Base-by-base conservation (phyloP, 2,113 vertebrate genomes). In the Probosciger aterrimus region DNA sequence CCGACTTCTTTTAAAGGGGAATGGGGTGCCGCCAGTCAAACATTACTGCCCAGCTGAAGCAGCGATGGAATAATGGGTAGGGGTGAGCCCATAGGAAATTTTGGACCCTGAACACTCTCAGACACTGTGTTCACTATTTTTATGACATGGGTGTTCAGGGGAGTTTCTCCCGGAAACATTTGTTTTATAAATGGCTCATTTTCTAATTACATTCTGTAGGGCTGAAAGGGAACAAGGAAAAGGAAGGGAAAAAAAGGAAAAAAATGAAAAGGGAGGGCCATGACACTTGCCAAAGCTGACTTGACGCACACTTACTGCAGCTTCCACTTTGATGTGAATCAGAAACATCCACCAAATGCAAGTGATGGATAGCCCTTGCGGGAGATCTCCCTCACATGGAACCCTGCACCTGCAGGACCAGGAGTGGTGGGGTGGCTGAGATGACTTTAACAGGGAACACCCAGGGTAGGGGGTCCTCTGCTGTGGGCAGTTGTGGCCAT, bases 141-240 rank as follows among this genome's bases (percentile, higher is more conserved):
- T 93, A 97, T 95, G 90, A 94, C 92, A 78, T 1, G 82, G 85
- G 89, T 63, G 87, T 95, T 94, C 87, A 86, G 93, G 95, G 96
- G 82, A 95, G 95, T 95, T 91, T 95, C 75, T 87, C 53, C 94
- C 24, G 57, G 94, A 96, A 97, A 95, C 82, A 91, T 96, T 94
- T 95, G 83, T 82, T 95, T 96, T 96, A 92, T 91, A 92, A 95
- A 94, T 94, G 93, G 89, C 82, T 96, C 86, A 23, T 94, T 97
- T 95, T 94, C 89, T 97, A 96, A 96, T 97, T 93, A 79, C 82
- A n/a, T 94, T 96, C 86, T 92, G 75, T 64, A 75, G 71, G 49
- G 81, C 49, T 90, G 86, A 95, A 79, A 17, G 78, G 91, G 68
- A 91, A 84, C 33, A 50, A 89, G 91, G 88, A 86, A 78, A 92